Conservation (phyloP, 1,140 invertebrate species). For the Atta texana region DNA sequence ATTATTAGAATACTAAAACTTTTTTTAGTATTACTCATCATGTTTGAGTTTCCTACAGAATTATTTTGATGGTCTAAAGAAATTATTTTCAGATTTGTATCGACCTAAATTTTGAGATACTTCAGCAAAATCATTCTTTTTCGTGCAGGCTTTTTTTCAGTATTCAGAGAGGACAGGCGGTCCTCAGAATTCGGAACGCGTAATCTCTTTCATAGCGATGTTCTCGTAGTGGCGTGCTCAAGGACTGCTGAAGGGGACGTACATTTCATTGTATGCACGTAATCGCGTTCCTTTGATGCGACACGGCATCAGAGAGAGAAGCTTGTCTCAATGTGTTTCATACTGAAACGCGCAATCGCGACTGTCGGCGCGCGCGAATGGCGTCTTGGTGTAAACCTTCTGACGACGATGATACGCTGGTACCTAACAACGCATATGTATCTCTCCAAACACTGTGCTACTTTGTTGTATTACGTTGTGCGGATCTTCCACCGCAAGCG, state of each 20-base stretch:
- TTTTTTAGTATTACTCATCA: too few relatives aligned
- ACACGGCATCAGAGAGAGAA: conserved; percentile 8
- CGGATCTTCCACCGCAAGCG: conserved; percentile 29
- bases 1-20: too few relatives aligned
- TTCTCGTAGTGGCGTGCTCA: not conserved
- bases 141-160: too few relatives aligned
- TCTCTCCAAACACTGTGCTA: conserved; percentile 50
- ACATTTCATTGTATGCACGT: conserved; percentile 27
- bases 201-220: not conserved
- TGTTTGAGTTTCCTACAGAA: too few relatives aligned
- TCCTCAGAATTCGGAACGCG: not conserved
- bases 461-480: conserved; percentile 27
- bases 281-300: conserved; percentile 50
- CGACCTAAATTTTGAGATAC: too few relatives aligned
- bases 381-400: conserved; percentile 39
- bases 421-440: conserved; percentile 41
- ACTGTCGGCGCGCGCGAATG: conserved; percentile 34
- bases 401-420: not conserved
- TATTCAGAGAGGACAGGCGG: not conserved
- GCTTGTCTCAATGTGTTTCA: not conserved
- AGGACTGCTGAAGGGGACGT: conserved; percentile 15
- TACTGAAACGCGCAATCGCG: conserved; percentile 48
- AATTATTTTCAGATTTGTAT: too few relatives aligned
- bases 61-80: too few relatives aligned
- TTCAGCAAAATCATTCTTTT: too few relatives aligned